Percentiles rank a stretch among this genome's conserved stretches.
Evolutionary conservation across 2,113 vertebrate species (phyloP).

Genomic region (Nettapus auritus): DNA sequence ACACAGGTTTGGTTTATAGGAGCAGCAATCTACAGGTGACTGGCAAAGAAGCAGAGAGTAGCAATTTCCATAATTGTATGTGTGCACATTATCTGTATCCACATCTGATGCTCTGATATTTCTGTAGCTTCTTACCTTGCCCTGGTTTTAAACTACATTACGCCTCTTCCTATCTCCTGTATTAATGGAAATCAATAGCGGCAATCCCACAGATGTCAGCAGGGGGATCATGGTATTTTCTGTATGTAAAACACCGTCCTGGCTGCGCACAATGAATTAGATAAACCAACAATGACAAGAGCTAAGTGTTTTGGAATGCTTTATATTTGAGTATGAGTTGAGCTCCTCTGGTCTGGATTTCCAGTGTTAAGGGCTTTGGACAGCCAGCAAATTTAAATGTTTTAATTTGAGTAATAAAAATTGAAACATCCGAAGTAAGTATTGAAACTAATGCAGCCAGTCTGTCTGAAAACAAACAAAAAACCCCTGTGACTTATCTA

Average conservation of each 20-base stretch:
- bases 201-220: background rate
- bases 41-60: background rate
- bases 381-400: background rate
- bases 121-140: background rate
- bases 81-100: background rate
- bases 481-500: background rate
- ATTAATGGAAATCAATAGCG: background rate
- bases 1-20: background rate
- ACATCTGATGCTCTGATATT: background rate
- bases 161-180: background rate
- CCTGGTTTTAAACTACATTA: background rate
- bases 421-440: background rate
- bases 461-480: background rate
- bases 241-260: background rate
- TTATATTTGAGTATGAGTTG: background rate
- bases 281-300: background rate
- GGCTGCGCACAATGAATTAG: background rate
- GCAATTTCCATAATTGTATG: background rate
- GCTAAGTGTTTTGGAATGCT: background rate
- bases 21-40: background rate
- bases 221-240: background rate
- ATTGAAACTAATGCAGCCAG: background rate
- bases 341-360: background rate
- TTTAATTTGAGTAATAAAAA: background rate
- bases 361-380: background rate